Conservation (phyloP, 2,888 invertebrate species). For the Ypsolopha scabrella region DNA sequence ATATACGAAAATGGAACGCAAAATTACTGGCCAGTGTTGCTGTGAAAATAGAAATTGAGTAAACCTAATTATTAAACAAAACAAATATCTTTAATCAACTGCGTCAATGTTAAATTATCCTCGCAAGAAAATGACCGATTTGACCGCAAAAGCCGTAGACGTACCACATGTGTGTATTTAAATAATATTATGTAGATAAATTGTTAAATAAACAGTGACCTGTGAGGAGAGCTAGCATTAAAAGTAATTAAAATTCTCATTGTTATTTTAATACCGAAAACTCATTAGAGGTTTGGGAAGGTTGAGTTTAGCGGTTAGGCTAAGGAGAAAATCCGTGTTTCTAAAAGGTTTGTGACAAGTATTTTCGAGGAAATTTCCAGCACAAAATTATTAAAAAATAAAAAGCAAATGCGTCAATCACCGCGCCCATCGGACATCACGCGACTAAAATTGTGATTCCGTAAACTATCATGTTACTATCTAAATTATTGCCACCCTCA, state of each 20-base stretch:
- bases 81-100: slow-evolving; percentile 25
- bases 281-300: no score
- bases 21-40: background rate
- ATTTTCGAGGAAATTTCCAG: no score
- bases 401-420: slow-evolving; percentile 3
- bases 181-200: no score
- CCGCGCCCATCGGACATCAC: slow-evolving; percentile 24
- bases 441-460: slow-evolving; percentile 30
- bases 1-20: slow-evolving; percentile 15
- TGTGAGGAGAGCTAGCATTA: slow-evolving; percentile 4
- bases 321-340: no score
- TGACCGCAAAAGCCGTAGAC: slow-evolving; percentile 27
- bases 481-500: slow-evolving; percentile 40
- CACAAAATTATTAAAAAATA: no score
- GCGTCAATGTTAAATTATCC: slow-evolving; percentile 19
- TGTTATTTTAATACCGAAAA: no score
- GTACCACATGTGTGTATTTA: slow-evolving; percentile 36
- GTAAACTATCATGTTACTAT: slow-evolving; percentile 51
- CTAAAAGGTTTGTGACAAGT: no score
- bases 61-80: background rate
- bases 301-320: no score
- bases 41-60: background rate
- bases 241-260: no score
- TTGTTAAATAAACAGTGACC: slow-evolving; percentile 27
- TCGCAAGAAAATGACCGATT: slow-evolving; percentile 38